Conservation (phyloP, 2,797 vertebrate species). For the Leucoraja ocellata region DNA sequence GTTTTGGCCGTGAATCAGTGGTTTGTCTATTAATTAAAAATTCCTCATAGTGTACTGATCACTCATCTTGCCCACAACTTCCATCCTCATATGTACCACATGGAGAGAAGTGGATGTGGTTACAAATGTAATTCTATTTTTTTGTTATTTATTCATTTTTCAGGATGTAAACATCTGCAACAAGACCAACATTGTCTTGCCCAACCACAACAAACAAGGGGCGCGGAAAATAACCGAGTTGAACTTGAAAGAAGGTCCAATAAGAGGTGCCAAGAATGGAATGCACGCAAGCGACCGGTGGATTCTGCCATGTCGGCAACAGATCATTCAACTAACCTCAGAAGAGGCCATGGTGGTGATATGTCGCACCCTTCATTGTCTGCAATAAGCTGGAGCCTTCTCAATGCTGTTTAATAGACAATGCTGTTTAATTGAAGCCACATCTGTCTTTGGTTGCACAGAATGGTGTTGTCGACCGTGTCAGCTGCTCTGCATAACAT, state of each 20-base stretch:
- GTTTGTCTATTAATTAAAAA: not conserved
- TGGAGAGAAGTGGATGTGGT: conserved; percentile 7
- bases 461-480: not conserved
- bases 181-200: too few relatives aligned
- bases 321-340: too few relatives aligned
- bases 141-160: too few relatives aligned
- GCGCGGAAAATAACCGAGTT: not conserved
- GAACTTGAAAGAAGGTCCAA: not conserved
- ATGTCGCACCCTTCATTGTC: not conserved
- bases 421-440: not conserved
- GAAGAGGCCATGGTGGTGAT: not conserved
- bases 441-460: not conserved
- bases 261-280: not conserved
- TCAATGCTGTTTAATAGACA: not conserved
- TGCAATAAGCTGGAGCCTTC: not conserved
- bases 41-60: not conserved
- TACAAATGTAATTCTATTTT: too few relatives aligned
- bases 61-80: not conserved
- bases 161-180: too few relatives aligned
- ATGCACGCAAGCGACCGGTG: not conserved
- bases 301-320: not conserved
- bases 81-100: not conserved
- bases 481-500: not conserved
- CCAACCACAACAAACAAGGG: too few relatives aligned
- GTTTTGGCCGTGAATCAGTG: not conserved